Base-by-base conservation (phyloP, 2,797 vertebrate species). In the Momotus momota region DNA sequence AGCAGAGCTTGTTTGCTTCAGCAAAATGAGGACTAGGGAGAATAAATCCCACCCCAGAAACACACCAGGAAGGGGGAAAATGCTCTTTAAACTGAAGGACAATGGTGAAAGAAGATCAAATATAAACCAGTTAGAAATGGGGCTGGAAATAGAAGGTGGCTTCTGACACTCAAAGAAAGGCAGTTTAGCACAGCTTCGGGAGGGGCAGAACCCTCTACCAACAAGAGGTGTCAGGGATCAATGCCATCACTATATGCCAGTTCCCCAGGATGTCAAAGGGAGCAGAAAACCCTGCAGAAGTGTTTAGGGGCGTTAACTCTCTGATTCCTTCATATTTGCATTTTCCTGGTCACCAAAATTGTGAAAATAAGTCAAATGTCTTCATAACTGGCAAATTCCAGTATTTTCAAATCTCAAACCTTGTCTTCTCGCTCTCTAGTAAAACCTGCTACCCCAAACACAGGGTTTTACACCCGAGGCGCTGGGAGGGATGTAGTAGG, bases 201-300 rank as follows among this genome's bases (percentile, higher is more conserved):
- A 29, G 29, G 29, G 29, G 26, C 46, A 92, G 35, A 88, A 46
- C 19, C 19, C 14, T 60, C 33, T 54, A 19, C 27, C 57, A 23
- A 61, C 9, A 16, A 58, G 70, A 80, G 23, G 10, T 8, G 16
- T 14, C 41, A 46, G 46, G 18, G 51, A 69, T 26, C 62, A 29
- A 29, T 4, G 2, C 20, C n/a, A 43, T 19, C 0, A 0, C 27
- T 35, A 29, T 14, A 8, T 1, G 1, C 17, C 17, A 11, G 26
- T 1, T 84, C 71, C 29, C 26, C 17, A 4, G 35, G 52, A 31
- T 1, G 14, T 15, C 60, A 35, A 9, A 33, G 0, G 0, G 18
- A 82, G 23, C 14, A 40, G 19, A 35, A 29, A 46, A 38, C 23
- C 35, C 12, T 7, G 43, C 33, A n/a, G 41, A 49, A 60, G 23